phyloP scores from a whole-genome alignment of 2,888 invertebrate genomes.

The Lingula anatina region DNA sequence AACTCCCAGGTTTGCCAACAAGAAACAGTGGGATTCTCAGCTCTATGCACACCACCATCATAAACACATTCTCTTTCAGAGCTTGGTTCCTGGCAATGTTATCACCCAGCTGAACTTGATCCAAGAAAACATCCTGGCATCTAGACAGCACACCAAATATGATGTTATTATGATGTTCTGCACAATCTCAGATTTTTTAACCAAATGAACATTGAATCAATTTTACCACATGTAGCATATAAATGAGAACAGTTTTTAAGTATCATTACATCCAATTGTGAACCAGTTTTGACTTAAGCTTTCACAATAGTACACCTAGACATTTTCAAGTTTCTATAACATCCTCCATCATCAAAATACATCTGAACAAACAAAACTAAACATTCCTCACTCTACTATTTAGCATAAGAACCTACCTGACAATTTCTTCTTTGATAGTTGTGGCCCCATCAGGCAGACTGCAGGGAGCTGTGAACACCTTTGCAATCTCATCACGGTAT shows the following conservation, averaged over 20 bases:
- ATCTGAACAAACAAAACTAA: too few species aligned
- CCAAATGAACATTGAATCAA: too few species aligned
- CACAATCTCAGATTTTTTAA: too few species aligned
- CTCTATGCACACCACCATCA: conserved; percentile 50
- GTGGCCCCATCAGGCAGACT: conserved; percentile 18
- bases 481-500: conserved; percentile 22
- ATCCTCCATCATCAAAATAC: too few species aligned
- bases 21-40: conserved; percentile 46
- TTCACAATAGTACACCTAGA: too few species aligned
- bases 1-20: conserved; percentile 50
- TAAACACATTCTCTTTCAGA: conserved; percentile 47
- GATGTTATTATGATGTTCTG: background rate
- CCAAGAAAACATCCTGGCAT: conserved; percentile 40
- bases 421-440: conserved; percentile 17
- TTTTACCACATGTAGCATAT: too few species aligned
- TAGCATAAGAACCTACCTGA: conserved; percentile 7
- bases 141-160: conserved; percentile 13
- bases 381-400: too few species aligned
- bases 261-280: too few species aligned
- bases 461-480: conserved; percentile 19
- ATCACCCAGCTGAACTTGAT: conserved; percentile 24
- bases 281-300: too few species aligned
- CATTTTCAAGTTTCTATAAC: too few species aligned
- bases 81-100: conserved; percentile 45
- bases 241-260: too few species aligned